Evolutionary conservation across 2,888 invertebrate genomes (phyloP).

Genomic region (Clitarchus hookeri): DNA sequence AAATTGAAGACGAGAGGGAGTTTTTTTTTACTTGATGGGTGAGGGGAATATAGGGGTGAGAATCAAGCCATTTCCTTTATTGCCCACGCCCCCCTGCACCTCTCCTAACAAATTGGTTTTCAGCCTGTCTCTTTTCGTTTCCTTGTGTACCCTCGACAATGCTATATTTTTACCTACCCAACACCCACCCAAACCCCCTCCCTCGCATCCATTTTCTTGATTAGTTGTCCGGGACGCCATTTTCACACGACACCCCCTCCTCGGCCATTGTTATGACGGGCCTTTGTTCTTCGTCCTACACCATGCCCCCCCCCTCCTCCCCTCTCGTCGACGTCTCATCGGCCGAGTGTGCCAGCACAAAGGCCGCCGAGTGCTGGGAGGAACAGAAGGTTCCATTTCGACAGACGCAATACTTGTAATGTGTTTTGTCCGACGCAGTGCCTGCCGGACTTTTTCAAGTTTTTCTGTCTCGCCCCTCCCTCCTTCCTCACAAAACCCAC

Average conservation of each 20-base stretch:
- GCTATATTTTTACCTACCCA: background rate
- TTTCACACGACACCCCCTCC: constrained; percentile 11
- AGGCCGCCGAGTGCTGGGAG: background rate
- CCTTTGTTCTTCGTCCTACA: background rate
- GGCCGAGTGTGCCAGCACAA: background rate
- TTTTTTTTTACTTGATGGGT: background rate
- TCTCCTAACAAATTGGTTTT: background rate
- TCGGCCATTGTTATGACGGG: background rate
- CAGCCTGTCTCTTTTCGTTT: constrained; percentile 11
- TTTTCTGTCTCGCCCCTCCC: background rate
- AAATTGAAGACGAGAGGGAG: too few relatives aligned
- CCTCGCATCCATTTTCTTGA: background rate
- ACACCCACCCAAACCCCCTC: background rate
- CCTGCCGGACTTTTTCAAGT: background rate
- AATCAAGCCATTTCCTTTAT: constrained; percentile 3
- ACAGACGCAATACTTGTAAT: constrained; percentile 14
- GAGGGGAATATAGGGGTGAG: background rate
- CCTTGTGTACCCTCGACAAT: constrained; percentile 9
- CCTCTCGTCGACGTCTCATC: background rate
- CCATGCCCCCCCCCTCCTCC: background rate
- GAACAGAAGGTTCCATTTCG: constrained; percentile 14
- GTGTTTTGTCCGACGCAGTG: background rate
- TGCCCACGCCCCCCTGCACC: background rate
- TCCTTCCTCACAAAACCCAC: too few relatives aligned
- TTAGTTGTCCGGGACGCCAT: background rate